Percentiles rank a stretch among this genome's conserved stretches.
Evolutionary conservation across 2,113 vertebrate genomes (phyloP).

Genomic region (Micronisus gabar): DNA sequence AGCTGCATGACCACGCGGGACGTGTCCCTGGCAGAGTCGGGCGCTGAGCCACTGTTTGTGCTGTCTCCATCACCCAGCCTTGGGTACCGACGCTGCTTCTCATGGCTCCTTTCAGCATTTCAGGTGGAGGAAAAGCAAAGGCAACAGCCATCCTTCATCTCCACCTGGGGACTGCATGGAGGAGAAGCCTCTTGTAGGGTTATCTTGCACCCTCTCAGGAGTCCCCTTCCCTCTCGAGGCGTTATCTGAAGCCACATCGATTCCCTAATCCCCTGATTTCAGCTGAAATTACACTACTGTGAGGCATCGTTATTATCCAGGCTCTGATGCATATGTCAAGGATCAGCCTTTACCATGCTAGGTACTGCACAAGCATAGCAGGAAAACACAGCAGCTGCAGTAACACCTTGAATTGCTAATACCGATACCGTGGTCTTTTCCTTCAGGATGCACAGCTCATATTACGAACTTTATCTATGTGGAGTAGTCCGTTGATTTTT

Average conservation of each 20-base stretch:
- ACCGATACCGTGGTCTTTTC: not conserved
- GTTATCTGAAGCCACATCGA: not conserved
- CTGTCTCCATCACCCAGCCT: rapidly evolving
- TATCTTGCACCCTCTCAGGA: not conserved
- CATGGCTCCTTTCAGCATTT: not conserved
- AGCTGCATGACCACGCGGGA: rapidly evolving
- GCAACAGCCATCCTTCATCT: not conserved
- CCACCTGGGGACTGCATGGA: not conserved
- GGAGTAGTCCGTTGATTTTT: not conserved
- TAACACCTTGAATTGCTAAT: not conserved
- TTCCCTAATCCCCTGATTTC: not conserved
- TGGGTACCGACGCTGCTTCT: rapidly evolving
- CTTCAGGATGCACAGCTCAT: not conserved
- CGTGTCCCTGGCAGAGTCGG: not conserved
- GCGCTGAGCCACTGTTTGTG: not conserved
- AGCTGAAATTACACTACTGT: not conserved
- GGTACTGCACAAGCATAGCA: not conserved
- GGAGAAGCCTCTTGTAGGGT: not conserved
- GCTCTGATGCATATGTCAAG: rapidly evolving
- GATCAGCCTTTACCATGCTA: rapidly evolving
- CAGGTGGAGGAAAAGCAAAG: not conserved
- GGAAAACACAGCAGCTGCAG: not conserved
- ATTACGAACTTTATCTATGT: not conserved
- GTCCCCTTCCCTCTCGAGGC: rapidly evolving
- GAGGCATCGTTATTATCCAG: not conserved